A percentile compares a stretch with the other conserved stretches of the same genome.
Conservation (phyloP, 1,140 invertebrate species). For the Drosophila fuyamai region DNA sequence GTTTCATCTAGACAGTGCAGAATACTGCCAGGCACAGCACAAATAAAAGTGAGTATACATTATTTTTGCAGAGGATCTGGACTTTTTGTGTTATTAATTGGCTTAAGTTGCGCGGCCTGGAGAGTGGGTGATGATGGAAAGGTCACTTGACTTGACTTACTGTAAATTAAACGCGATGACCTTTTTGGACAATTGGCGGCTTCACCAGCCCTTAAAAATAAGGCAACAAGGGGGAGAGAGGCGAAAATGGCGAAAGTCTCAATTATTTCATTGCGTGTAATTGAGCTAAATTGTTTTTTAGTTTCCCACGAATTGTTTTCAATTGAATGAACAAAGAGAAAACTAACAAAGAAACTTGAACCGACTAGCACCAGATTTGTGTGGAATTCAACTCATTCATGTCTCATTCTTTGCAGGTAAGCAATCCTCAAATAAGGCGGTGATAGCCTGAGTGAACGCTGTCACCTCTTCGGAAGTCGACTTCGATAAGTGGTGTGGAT, state of each 20-base stretch:
- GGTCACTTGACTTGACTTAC: slow-evolving; percentile 31
- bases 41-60: slow-evolving; percentile 89
- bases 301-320: slow-evolving; percentile 41
- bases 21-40: slow-evolving; percentile 98
- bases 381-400: slow-evolving; percentile 1
- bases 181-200: slow-evolving; percentile 21
- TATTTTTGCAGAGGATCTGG: not conserved
- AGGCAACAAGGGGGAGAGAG: slow-evolving; percentile 5
- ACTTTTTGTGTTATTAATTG: slow-evolving; percentile 31
- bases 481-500: slow-evolving; percentile 39
- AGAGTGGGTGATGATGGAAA: slow-evolving; percentile 17
- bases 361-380: slow-evolving; percentile 26
- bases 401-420: slow-evolving; percentile 51
- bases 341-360: slow-evolving; percentile 3
- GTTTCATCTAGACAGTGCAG: slow-evolving; percentile 97
- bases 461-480: slow-evolving; percentile 55
- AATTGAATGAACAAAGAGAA: slow-evolving; percentile 41
- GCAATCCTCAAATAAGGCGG: slow-evolving; percentile 57
- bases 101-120: slow-evolving; percentile 10
- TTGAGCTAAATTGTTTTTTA: slow-evolving; percentile 48
- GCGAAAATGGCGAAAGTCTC: slow-evolving; percentile 34
- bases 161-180: slow-evolving; percentile 23
- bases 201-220: slow-evolving; percentile 5
- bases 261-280: slow-evolving; percentile 65
- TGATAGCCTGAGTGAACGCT: slow-evolving; percentile 58